Evolutionary conservation across 2,113 vertebrate genomes (phyloP), one percentile per base, ranked within the genome.

Genomic region (Marcusenius ussheri): DNA sequence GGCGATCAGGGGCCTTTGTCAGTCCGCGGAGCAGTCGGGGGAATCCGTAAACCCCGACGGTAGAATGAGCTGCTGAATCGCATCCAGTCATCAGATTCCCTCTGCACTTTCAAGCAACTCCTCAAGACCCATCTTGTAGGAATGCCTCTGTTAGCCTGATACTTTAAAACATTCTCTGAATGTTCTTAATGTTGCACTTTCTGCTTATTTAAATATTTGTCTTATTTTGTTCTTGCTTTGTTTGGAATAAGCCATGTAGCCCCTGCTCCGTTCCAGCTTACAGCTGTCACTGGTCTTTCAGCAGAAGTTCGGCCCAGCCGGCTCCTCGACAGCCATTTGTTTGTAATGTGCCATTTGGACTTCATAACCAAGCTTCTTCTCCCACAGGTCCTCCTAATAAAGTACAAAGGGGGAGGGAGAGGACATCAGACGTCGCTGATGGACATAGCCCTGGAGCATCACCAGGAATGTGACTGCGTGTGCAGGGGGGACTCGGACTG

Each of bases 391-490:
- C 96, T 99, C 49, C 97, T 98, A 93, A 90, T 99, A 93, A 98
- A 97, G 93, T 97, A 98, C 91, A 96, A 97, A 90, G 95, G 90
- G 3, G 98, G 98, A 5, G 94, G 95, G 66, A 94, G 95, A 46
- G 97, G 97, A 50, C 91, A 98, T 91, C 98, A 98, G 93, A 99
- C 99, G 93, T 97, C 97, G 7, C 93, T 99, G 94, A 97, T 97
- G 0, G 98, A 99, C 15, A 97, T 99, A 89, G 93, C 96, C 88
- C 93, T 99, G 96, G 98, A 99, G 92, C 98, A 99, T 93, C 98
- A 99, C 0, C 98, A 99, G 91, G 98, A 98, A 92, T 99, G 98
- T 91, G 94, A 96, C 95, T 99, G 98, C 92, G 95, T 97, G 91
- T 99, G 98, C 93, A 97, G 96, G 95, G 97, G 98, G 86, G 97